A percentile compares a stretch with the other conserved stretches of the same genome.
phyloP scores from a whole-genome alignment of 1,140 invertebrate species.

The Aradophagus sp. region DNA sequence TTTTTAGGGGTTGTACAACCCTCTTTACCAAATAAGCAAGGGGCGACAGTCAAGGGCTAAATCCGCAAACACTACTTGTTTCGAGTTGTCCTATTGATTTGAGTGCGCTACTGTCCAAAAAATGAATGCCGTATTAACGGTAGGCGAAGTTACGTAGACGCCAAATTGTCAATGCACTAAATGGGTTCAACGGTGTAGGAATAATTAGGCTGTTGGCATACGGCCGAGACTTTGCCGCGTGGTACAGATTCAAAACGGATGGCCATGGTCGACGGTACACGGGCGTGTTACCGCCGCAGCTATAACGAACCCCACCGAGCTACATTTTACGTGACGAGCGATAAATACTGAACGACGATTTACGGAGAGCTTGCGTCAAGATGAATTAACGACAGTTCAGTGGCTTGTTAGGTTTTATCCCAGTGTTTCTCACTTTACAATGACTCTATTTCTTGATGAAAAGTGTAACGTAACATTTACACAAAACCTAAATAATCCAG shows the following conservation, averaged over 20 bases:
- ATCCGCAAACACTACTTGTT: too few species aligned
- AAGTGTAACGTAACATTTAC: not conserved
- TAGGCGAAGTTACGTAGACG: constrained; percentile 57
- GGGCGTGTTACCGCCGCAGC: constrained; percentile 31
- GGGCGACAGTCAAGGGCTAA: too few species aligned
- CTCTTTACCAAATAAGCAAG: too few species aligned
- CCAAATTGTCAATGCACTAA: constrained; percentile 71
- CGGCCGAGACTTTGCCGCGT: constrained; percentile 63
- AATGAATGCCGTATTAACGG: too few species aligned
- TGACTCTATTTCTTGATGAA: constrained; percentile 6
- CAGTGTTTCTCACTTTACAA: constrained; percentile 3
- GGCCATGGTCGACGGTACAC: constrained; percentile 46
- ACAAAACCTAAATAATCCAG: not conserved
- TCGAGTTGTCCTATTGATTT: too few species aligned
- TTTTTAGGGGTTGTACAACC: too few species aligned
- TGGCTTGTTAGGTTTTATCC: constrained; percentile 45
- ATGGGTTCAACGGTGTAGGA: constrained; percentile 69
- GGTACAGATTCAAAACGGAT: constrained; percentile 61
- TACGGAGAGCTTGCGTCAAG: constrained; percentile 42
- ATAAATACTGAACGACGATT: constrained; percentile 61
- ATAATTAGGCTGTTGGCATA: constrained; percentile 72
- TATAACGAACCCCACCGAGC: constrained; percentile 43
- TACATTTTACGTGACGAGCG: constrained; percentile 53
- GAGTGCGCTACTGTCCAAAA: too few species aligned
- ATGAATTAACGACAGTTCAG: constrained; percentile 49